A percentile compares a stretch with the other conserved stretches of the same genome.
These are phyloP conservation scores for Autographa gamma DNA, from an alignment of 2,888 invertebrate species.

Conservation along the genomic window DNA sequence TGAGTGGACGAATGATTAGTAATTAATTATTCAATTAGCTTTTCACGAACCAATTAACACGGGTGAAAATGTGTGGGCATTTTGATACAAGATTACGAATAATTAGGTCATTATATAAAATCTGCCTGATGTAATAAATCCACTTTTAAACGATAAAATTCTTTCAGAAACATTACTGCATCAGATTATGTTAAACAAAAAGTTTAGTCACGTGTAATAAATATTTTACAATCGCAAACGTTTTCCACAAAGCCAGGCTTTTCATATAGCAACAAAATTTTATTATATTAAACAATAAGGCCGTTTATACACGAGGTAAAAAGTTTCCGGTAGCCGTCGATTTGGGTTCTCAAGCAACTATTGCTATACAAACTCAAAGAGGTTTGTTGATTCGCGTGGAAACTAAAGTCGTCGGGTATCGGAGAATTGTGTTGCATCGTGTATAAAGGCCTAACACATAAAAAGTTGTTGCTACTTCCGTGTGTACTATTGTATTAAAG, in stretches of 20 bases:
- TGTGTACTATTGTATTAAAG: not conserved
- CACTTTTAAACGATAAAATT: not conserved
- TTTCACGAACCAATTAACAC: too few relatives aligned
- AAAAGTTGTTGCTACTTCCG: slow-evolving; percentile 41
- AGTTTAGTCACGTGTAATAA: slow-evolving; percentile 50
- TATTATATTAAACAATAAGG: slow-evolving; percentile 32
- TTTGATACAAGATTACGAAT: too few relatives aligned
- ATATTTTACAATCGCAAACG: slow-evolving; percentile 31
- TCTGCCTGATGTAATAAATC: too few relatives aligned
- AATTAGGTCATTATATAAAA: too few relatives aligned
- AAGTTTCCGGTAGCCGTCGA: too few relatives aligned
- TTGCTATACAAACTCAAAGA: too few relatives aligned
- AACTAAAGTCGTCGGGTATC: too few relatives aligned
- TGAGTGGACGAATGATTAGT: not conserved
- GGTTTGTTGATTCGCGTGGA: too few relatives aligned
- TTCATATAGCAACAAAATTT: slow-evolving; percentile 12
- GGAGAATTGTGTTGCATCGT: too few relatives aligned
- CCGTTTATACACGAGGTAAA: too few relatives aligned
- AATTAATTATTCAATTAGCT: not conserved
- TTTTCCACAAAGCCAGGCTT: slow-evolving; percentile 29
- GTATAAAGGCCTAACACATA: slow-evolving; percentile 21
- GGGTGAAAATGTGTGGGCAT: too few relatives aligned
- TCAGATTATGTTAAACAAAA: not conserved
- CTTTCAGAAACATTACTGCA: not conserved
- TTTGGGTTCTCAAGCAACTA: too few relatives aligned